Evolutionary conservation across 2,113 vertebrate genomes (phyloP).

Genomic region (Furnarius figulus): DNA sequence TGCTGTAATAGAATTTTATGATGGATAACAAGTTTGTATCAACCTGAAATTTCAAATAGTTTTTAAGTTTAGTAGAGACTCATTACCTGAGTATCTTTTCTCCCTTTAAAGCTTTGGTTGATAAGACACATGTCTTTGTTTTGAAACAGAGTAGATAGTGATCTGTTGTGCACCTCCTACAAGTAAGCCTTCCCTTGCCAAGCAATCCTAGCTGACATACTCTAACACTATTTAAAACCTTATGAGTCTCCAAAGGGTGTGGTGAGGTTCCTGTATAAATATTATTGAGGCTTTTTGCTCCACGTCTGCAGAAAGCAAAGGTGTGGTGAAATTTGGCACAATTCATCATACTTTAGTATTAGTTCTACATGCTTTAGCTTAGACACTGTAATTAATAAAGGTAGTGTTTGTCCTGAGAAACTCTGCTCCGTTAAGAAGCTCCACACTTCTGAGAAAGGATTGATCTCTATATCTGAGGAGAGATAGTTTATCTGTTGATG

Average conservation of each 20-base stretch:
- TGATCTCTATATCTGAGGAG: not conserved
- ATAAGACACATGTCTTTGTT: not conserved
- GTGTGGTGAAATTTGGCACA: conserved; percentile 33
- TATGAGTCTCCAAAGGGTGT: conserved; percentile 36
- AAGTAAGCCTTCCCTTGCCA: not conserved
- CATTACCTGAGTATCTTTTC: not conserved
- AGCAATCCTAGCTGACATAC: not conserved
- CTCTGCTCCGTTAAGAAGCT: not conserved
- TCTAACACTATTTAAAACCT: not conserved
- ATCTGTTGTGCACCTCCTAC: not conserved
- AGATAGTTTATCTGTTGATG: not conserved
- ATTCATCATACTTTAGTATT: not conserved
- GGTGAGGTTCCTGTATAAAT: conserved; percentile 10
- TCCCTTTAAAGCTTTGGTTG: not conserved
- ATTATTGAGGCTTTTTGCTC: conserved; percentile 20
- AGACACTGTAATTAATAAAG: not conserved
- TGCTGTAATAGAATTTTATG: not conserved
- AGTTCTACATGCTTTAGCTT: not conserved
- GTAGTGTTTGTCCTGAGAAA: not conserved
- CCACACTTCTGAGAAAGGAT: not conserved
- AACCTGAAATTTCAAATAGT: not conserved
- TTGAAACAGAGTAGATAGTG: conserved; percentile 19
- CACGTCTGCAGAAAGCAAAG: conserved; percentile 27
- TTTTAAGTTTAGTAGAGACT: not conserved
- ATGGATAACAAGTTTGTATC: not conserved